A percentile compares a stretch with the other conserved stretches of the same genome.
phyloP scores from a whole-genome alignment of 2,888 invertebrate genomes.

The Noctua janthe region DNA sequence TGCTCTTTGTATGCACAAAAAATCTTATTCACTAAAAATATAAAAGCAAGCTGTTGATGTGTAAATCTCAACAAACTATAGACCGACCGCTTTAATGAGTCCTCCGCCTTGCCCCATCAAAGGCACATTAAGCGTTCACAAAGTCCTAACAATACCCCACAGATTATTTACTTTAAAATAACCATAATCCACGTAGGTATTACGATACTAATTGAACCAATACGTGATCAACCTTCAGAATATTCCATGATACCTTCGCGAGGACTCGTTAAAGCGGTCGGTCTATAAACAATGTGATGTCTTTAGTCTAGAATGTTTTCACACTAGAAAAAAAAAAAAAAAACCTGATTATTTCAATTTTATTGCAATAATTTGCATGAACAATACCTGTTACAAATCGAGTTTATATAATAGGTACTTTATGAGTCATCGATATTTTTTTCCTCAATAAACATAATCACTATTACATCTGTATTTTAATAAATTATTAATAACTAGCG shows the following conservation, averaged over 20 bases:
- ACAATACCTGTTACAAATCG: conserved; percentile 1
- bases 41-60: not conserved
- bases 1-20: conserved; percentile 20
- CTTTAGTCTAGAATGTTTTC: not conserved
- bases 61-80: not conserved
- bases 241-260: no score
- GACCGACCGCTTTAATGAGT: no score
- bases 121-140: no score
- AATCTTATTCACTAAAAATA: not conserved
- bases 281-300: not conserved
- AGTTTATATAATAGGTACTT: conserved; percentile 19
- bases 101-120: no score
- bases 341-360: conserved; percentile 23
- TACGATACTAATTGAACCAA: no score
- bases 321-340: not conserved
- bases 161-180: no score
- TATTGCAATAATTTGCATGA: conserved; percentile 30
- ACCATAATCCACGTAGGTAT: no score
- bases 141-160: no score
- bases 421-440: conserved; percentile 44
- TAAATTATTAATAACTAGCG: not conserved
- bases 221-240: no score
- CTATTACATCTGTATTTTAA: conserved; percentile 4
- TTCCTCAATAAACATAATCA: conserved; percentile 14
- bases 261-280: no score